Evolutionary conservation across 2,888 invertebrate species (phyloP).

Genomic region (Drosophila anomalipes): DNA sequence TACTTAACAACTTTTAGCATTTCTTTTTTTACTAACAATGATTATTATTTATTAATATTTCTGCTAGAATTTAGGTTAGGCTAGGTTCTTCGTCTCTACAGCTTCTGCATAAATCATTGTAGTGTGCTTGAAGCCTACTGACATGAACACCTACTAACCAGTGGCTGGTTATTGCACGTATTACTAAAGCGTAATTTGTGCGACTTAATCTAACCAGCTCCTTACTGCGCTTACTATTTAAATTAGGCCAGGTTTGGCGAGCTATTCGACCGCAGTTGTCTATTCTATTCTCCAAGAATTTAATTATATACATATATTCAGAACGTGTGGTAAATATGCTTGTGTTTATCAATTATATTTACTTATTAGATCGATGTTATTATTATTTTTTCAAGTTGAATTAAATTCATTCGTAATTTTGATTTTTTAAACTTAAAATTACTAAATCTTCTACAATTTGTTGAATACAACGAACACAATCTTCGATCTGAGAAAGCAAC

Average conservation of each 20-base stretch:
- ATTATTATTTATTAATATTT: background rate
- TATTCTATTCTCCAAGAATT: background rate
- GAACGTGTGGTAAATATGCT: background rate
- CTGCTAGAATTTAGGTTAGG: background rate
- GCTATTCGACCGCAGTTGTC: too few relatives aligned
- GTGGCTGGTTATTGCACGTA: too few relatives aligned
- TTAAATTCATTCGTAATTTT: background rate
- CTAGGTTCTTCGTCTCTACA: too few relatives aligned
- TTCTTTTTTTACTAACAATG: background rate
- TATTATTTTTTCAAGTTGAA: background rate
- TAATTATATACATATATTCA: background rate
- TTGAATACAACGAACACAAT: too few relatives aligned
- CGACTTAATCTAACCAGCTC: too few relatives aligned
- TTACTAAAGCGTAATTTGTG: too few relatives aligned
- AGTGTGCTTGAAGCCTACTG: too few relatives aligned
- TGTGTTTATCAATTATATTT: background rate
- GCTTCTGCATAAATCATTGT: too few relatives aligned
- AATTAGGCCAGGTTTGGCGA: too few relatives aligned
- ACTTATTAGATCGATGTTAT: background rate
- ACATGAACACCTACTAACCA: too few relatives aligned
- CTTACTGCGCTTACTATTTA: too few relatives aligned
- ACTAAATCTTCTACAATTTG: too few relatives aligned
- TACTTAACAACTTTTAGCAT: conserved; percentile 12
- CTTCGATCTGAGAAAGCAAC: background rate
- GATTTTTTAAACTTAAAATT: background rate